Evolutionary conservation across 2,113 vertebrate genomes (phyloP).

Genomic region (Stegostoma tigrinum): DNA sequence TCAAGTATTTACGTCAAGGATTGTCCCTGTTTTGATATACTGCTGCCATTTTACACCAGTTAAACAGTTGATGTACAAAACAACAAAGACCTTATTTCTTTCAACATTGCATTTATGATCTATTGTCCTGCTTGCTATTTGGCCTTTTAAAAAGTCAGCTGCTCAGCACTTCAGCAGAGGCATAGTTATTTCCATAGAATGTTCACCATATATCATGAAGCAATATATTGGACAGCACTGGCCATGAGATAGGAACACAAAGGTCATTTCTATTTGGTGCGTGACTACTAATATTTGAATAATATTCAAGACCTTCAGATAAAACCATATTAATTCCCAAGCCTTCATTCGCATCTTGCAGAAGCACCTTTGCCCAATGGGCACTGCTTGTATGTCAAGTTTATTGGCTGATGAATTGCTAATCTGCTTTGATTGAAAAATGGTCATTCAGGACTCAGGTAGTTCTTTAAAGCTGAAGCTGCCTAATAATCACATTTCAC

Average conservation of each 20-base stretch:
- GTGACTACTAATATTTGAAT: not conserved
- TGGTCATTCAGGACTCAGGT: not conserved
- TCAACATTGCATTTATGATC: not conserved
- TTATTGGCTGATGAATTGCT: not conserved
- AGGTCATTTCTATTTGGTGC: not conserved
- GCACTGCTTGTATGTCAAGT: not conserved
- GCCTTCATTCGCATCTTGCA: not conserved
- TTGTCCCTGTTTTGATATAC: not conserved
- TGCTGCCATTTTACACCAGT: not conserved
- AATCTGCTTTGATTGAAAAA: not conserved
- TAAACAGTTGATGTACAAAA: conserved; percentile 9
- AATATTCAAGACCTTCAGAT: not conserved
- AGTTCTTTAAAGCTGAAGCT: not conserved
- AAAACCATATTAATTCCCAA: not conserved
- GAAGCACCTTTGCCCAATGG: not conserved
- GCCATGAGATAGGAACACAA: not conserved
- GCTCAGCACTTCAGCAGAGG: not conserved
- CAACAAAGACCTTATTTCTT: not conserved
- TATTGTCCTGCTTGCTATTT: not conserved
- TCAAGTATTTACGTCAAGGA: not conserved
- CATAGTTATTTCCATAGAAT: not conserved
- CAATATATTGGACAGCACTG: not conserved
- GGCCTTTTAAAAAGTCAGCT: not conserved
- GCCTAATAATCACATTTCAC: not conserved
- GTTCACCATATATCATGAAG: not conserved